A percentile compares a stretch with the other conserved stretches of the same genome.
Evolutionary conservation across 2,797 vertebrate genomes (phyloP).

Genomic region (Clarias pachynema): DNA sequence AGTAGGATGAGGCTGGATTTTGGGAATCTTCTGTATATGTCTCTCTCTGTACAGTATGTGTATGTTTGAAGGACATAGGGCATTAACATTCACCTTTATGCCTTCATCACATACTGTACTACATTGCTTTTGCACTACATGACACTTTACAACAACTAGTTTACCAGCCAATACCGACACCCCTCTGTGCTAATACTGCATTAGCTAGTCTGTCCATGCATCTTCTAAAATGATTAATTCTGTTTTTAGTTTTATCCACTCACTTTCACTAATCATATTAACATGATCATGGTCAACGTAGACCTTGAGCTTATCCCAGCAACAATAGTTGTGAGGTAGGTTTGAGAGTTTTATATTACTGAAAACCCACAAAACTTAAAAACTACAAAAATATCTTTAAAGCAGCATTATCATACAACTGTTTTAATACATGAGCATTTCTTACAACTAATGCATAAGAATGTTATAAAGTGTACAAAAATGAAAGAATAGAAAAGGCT

Average conservation of each 20-base stretch:
- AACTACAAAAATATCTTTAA: not conserved
- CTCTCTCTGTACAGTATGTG: not conserved
- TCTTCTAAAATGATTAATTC: not conserved
- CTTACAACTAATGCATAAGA: not conserved
- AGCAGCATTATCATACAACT: not conserved
- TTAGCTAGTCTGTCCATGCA: not conserved
- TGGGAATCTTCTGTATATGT: not conserved
- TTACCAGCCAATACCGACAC: no score
- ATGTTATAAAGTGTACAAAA: not conserved
- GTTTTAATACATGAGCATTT: not conserved
- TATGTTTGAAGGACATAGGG: not conserved
- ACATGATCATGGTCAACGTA: not conserved
- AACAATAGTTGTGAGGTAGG: not conserved
- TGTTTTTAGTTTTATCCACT: not conserved
- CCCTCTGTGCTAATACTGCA: no score
- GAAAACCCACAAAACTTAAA: not conserved
- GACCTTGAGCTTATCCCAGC: not conserved
- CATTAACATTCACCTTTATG: not conserved
- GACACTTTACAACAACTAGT: no score
- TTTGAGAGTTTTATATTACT: not conserved
- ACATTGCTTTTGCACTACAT: not conserved
- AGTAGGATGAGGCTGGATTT: not conserved
- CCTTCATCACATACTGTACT: not conserved
- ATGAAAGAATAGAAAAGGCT: not conserved
- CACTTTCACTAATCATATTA: not conserved